Evolutionary conservation across 2,888 invertebrate genomes (phyloP).

Genomic region (Microctonus hyperodae): DNA sequence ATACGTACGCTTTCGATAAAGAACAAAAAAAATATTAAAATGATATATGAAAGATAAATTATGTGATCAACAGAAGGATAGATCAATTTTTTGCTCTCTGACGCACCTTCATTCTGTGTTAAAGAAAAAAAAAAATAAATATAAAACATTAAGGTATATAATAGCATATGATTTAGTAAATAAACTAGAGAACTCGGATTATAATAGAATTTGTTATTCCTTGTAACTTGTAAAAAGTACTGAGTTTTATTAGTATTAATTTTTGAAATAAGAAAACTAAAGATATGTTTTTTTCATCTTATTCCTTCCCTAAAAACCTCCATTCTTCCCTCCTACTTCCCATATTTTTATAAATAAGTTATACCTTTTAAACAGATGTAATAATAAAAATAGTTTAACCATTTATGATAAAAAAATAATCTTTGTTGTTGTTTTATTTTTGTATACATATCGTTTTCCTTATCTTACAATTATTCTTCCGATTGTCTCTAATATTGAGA

Average conservation of each 20-base stretch:
- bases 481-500: too few relatives aligned
- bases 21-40: background rate
- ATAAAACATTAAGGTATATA: conserved; percentile 45
- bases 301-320: conserved; percentile 40
- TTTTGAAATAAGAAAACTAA: conserved; percentile 54
- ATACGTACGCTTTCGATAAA: conserved; percentile 11
- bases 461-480: too few relatives aligned
- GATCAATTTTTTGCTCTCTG: conserved; percentile 32
- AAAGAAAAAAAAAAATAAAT: conserved; percentile 38
- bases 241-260: conserved; percentile 63
- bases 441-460: too few relatives aligned
- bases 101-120: conserved; percentile 49
- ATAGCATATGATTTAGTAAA: conserved; percentile 48
- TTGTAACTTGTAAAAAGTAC: conserved; percentile 64
- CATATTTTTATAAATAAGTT: conserved; percentile 60
- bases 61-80: conserved; percentile 18
- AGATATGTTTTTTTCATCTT: conserved; percentile 46
- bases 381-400: conserved; percentile 61
- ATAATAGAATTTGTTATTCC: conserved; percentile 61
- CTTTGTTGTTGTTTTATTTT: conserved; percentile 49
- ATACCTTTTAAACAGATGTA: conserved; percentile 61
- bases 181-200: conserved; percentile 51
- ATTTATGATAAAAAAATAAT: conserved; percentile 57
- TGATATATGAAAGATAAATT: background rate
- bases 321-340: conserved; percentile 35